Base-by-base conservation (phyloP, 2,888 invertebrate species). In the Pandemis heparana region DNA sequence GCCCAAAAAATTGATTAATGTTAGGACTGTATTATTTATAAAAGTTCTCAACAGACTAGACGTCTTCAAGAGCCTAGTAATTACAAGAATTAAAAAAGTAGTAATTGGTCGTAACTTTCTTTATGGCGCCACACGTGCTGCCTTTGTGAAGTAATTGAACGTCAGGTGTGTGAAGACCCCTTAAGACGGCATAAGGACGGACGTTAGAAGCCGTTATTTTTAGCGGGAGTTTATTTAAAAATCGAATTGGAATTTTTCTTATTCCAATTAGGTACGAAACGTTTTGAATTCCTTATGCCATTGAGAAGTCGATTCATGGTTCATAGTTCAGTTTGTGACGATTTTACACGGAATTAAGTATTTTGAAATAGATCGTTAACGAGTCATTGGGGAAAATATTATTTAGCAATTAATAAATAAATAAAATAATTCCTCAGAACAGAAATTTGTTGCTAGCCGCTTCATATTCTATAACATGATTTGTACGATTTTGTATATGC, bases 201-300 rank as follows among this genome's bases (percentile, higher is more conserved):
- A 79, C 83, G 83, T 83, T 83, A 79, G 59, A 10, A 43, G 72
- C 79, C 82, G 83, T 83, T 84, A 82, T 62, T 79, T 81, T 79
- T 71, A 75, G 79, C 81, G 79, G 78, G 76, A 69, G n/a, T 32
- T 23, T 43, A 39, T 32, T 23, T 43, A 39, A 60, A 48, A n/a
- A 59, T 64, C 59, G 48, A 69, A 69, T 73, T 60, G 48, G 23
- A 69, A 5, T 53, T 18, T 53, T 53, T 18, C n/a, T 48, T 0
- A 48, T 48, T 43, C 43, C 43, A 43, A 43, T 43, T 43, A n/a
- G n/a, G n/a, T n/a, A 43, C 12, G 43, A 43, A 43, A 32, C 23
- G 23, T 1, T 32, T 32, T 32, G 23, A 32, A 32, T 32, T 32
- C 23, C 23, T 32, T 32, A 4, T 4, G 2, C 23, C 23, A 32